Evolutionary conservation across 2,113 vertebrate species (phyloP).

Genomic region (Athene cunicularia): DNA sequence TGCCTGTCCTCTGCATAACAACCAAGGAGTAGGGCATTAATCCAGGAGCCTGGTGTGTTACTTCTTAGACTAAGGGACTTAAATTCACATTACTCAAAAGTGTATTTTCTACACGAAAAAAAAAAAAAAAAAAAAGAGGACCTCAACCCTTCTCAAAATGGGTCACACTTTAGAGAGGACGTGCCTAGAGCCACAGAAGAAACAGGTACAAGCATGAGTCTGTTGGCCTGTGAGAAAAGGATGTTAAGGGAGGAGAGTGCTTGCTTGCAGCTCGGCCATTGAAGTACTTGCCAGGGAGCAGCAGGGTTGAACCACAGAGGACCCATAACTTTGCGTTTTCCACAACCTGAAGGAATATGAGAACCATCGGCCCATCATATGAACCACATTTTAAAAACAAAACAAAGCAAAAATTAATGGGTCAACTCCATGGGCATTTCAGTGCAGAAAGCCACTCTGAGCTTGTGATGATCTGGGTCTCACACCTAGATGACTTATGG

Average conservation of each 20-base stretch:
- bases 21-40: not conserved
- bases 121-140: not conserved
- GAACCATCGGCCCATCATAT: not conserved
- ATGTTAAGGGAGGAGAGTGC: not conserved
- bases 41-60: not conserved
- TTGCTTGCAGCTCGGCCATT: not conserved
- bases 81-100: not conserved
- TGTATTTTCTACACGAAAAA: not conserved
- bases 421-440: not conserved
- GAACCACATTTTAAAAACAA: not conserved
- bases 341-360: not conserved
- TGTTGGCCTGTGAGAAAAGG: not conserved
- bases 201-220: not conserved
- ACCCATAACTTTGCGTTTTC: not conserved
- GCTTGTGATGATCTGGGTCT: fast-evolving
- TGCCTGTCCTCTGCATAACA: not conserved
- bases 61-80: not conserved
- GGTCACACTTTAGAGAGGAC: not conserved
- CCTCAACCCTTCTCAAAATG: not conserved
- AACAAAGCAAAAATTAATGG: too few species aligned
- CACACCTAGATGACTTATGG: not conserved
- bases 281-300: not conserved
- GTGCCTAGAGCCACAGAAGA: not conserved
- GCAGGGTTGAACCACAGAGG: not conserved
- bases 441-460: not conserved